These are phyloP conservation scores for Cirrhinus molitorella DNA, from an alignment of 2,797 vertebrate species.

Conservation along the genomic window DNA sequence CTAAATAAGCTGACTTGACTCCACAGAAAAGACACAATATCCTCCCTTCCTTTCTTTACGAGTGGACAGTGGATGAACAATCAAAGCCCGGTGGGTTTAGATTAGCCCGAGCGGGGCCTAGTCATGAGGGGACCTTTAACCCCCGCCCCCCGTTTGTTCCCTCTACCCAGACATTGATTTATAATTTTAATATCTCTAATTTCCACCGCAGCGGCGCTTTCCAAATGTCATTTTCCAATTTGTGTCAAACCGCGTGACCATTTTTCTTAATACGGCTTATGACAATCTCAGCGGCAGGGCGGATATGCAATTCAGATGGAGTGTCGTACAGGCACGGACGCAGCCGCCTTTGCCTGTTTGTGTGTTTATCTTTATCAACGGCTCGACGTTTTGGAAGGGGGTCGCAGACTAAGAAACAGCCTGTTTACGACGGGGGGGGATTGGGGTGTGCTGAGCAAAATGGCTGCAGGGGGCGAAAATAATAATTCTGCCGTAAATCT, in stretches of 20 bases:
- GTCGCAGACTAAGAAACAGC: not conserved
- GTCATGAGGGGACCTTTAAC: slow-evolving; percentile 61
- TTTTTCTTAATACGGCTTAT: slow-evolving; percentile 94
- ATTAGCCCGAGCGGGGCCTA: slow-evolving; percentile 17
- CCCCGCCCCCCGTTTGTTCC: slow-evolving; percentile 46
- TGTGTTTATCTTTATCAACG: slow-evolving; percentile 83
- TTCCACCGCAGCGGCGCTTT: slow-evolving; percentile 86
- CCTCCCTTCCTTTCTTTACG: slow-evolving; percentile 38
- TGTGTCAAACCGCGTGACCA: slow-evolving; percentile 88
- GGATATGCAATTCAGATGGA: slow-evolving; percentile 88
- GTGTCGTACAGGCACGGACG: slow-evolving; percentile 78
- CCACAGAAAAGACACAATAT: slow-evolving; percentile 50
- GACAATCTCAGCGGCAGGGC: slow-evolving; percentile 83
- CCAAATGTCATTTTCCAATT: slow-evolving; percentile 94
- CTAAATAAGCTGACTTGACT: slow-evolving; percentile 72
- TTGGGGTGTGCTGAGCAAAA: slow-evolving; percentile 73
- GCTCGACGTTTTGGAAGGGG: slow-evolving; percentile 65
- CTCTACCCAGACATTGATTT: slow-evolving; percentile 87
- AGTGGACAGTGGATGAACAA: slow-evolving; percentile 26
- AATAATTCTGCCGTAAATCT: slow-evolving; percentile 79
- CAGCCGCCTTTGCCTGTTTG: slow-evolving; percentile 75
- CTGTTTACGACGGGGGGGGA: slow-evolving; percentile 42
- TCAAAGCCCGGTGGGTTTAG: slow-evolving; percentile 38
- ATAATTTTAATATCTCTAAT: slow-evolving; percentile 97
- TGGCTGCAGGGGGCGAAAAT: slow-evolving; percentile 74